These are phyloP conservation scores for Helostoma temminkii DNA, from an alignment of 2,797 vertebrate genomes.

Conservation along the genomic window DNA sequence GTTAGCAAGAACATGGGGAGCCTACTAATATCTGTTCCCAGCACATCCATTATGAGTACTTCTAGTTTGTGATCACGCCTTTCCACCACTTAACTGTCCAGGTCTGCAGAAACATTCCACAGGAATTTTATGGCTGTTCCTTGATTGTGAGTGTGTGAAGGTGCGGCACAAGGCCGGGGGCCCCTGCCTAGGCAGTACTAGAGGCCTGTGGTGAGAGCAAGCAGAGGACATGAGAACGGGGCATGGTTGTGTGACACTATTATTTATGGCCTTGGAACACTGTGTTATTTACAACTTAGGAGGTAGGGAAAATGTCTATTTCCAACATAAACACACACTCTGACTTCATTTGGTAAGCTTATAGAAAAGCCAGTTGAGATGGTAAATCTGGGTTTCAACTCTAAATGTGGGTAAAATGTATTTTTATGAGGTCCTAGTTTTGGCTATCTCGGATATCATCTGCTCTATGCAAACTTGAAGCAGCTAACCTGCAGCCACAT, in stretches of 20 bases:
- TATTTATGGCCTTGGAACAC: constrained; percentile 75
- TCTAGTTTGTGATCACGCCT: constrained; percentile 73
- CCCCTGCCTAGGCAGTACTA: constrained; percentile 58
- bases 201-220: constrained; percentile 78
- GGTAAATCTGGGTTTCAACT: constrained; percentile 66
- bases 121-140: constrained; percentile 63
- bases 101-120: constrained; percentile 71
- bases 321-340: constrained; percentile 73
- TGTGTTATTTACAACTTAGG: constrained; percentile 76
- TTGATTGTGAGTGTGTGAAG: constrained; percentile 76
- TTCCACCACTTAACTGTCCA: constrained; percentile 65
- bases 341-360: constrained; percentile 60
- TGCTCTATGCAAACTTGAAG: constrained; percentile 43
- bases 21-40: constrained; percentile 70
- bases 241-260: constrained; percentile 80
- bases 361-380: constrained; percentile 59
- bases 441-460: constrained; percentile 40
- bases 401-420: constrained; percentile 47
- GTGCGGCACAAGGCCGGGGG: constrained; percentile 63
- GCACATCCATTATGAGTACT: constrained; percentile 65
- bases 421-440: constrained; percentile 58
- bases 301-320: constrained; percentile 73
- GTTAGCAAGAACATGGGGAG: constrained; percentile 58
- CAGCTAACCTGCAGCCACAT: constrained; percentile 47
- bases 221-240: constrained; percentile 81